Evolutionary conservation across 30 jellyfish, hydroid and myxozoan genomes (phyloP).

Genomic region (Hydractinia echinata): DNA sequence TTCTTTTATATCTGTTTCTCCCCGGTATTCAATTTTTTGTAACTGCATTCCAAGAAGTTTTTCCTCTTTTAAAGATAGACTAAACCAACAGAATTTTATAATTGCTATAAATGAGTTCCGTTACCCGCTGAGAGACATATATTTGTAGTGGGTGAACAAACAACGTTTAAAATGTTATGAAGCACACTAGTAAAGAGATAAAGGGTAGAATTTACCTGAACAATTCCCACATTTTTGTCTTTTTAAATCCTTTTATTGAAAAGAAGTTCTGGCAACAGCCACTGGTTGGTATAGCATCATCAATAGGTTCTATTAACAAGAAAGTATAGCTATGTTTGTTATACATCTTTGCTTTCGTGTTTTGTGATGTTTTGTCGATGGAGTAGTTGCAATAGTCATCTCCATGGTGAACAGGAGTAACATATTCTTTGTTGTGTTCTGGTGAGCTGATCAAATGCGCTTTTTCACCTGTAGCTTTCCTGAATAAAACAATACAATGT

Average conservation of each 20-base stretch:
- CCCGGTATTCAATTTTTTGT: too few species aligned
- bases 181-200: too few species aligned
- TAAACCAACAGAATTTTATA: too few species aligned
- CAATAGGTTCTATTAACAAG: neutral
- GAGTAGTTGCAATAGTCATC: conserved; percentile 9
- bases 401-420: neutral
- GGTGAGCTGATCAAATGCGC: neutral
- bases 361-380: neutral
- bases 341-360: too few species aligned
- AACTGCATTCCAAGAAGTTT: too few species aligned
- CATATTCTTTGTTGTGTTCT: neutral
- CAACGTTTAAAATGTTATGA: too few species aligned
- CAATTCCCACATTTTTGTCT: neutral
- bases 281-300: neutral
- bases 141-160: too few species aligned
- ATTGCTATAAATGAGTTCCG: too few species aligned
- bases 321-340: too few species aligned
- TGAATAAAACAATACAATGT: neutral
- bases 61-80: too few species aligned
- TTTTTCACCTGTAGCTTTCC: neutral
- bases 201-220: neutral
- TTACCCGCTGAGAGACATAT: too few species aligned
- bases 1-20: too few species aligned
- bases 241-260: neutral
- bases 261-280: neutral